Percentiles rank a stretch among this genome's conserved stretches.
phyloP scores from a whole-genome alignment of 2,888 invertebrate genomes.

The Andrena trimmerana region DNA sequence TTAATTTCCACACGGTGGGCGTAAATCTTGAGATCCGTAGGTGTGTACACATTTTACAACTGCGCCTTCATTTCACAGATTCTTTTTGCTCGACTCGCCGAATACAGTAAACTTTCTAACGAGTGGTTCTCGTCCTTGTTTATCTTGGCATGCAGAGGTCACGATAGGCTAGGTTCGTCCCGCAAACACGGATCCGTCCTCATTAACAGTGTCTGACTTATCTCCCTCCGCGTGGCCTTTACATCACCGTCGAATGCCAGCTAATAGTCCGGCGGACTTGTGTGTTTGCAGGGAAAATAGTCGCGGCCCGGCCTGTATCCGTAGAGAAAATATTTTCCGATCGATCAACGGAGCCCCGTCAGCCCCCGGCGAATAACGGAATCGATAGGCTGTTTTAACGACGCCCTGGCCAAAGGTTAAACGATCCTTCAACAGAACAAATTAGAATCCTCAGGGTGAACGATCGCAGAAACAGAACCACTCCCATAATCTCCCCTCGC shows the following conservation, averaged over 20 bases:
- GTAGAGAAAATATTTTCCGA: slow-evolving; percentile 1
- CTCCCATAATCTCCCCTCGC: too few relatives aligned
- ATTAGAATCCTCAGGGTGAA: too few relatives aligned
- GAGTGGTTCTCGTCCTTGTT: not conserved
- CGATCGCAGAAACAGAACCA: too few relatives aligned
- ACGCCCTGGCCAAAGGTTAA: not conserved
- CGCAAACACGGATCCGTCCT: not conserved
- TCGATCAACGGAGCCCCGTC: not conserved
- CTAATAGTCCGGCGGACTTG: not conserved
- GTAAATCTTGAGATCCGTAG: too few relatives aligned
- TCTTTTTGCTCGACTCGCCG: too few relatives aligned
- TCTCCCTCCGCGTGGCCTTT: not conserved
- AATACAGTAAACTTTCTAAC: too few relatives aligned
- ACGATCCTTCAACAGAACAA: too few relatives aligned
- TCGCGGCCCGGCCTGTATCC: not conserved
- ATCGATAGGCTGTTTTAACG: slow-evolving; percentile 3
- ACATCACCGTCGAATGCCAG: not conserved
- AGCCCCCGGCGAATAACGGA: not conserved
- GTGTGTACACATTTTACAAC: too few relatives aligned
- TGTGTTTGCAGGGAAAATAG: not conserved
- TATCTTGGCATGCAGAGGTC: not conserved
- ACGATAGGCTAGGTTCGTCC: not conserved
- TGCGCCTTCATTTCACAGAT: too few relatives aligned
- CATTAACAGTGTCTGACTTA: not conserved
- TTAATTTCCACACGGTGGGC: too few relatives aligned